Evolutionary conservation across 1,140 invertebrate genomes (phyloP).

Genomic region (Drosophila rufa): DNA sequence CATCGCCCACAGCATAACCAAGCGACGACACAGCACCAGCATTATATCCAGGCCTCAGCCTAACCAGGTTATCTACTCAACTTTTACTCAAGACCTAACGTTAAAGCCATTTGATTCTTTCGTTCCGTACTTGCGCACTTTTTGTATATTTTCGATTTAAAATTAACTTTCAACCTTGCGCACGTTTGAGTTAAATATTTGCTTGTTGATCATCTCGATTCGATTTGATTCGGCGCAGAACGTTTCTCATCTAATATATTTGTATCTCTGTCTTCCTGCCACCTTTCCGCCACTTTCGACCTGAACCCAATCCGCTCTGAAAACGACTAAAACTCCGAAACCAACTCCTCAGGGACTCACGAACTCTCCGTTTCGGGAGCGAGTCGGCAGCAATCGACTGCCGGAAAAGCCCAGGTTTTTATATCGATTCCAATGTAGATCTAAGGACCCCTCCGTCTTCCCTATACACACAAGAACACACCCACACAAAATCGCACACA

Average conservation of each 20-base stretch:
- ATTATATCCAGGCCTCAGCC: slow-evolving; percentile 86
- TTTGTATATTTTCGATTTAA: slow-evolving; percentile 16
- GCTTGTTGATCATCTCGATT: slow-evolving; percentile 12
- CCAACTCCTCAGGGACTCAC: slow-evolving; percentile 86
- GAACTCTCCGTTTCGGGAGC: slow-evolving; percentile 93
- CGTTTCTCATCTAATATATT: slow-evolving; percentile 42
- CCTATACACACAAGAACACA: slow-evolving; percentile 26
- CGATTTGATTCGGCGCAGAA: slow-evolving; percentile 2
- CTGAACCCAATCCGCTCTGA: slow-evolving; percentile 23
- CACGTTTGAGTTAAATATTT: slow-evolving; percentile 42
- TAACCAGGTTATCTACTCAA: slow-evolving; percentile 83
- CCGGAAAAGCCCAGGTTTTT: slow-evolving; percentile 92
- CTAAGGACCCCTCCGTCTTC: slow-evolving; percentile 20
- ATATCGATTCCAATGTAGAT: slow-evolving; percentile 72
- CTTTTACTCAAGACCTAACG: slow-evolving; percentile 33
- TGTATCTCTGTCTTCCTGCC: slow-evolving; percentile 48
- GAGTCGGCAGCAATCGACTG: slow-evolving; percentile 93
- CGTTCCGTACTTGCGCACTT: slow-evolving; percentile 48
- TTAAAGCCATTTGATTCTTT: slow-evolving; percentile 31
- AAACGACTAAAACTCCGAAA: slow-evolving; percentile 24
- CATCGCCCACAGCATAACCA: slow-evolving; percentile 87
- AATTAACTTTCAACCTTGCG: slow-evolving; percentile 38
- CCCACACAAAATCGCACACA: slow-evolving; percentile 25
- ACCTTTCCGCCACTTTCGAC: slow-evolving; percentile 7
- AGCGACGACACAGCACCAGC: slow-evolving; percentile 90